These are phyloP conservation scores for Setipinna tenuifilis DNA, from an alignment of 2,797 vertebrate species.

Conservation along the genomic window DNA sequence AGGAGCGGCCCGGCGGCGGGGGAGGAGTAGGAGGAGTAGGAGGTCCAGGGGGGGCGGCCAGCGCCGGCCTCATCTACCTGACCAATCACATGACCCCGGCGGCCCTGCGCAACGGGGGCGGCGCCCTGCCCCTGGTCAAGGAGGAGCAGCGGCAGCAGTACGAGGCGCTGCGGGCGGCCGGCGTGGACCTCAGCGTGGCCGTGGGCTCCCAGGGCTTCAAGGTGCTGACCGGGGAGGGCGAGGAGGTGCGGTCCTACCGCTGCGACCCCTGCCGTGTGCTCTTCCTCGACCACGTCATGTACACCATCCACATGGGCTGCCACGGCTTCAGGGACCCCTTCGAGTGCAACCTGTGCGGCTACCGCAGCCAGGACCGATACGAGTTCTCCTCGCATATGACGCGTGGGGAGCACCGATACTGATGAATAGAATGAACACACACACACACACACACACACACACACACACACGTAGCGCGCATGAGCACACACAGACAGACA, in stretches of 20 bases:
- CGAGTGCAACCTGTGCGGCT: conserved; percentile 98
- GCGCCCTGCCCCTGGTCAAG: conserved; percentile 81
- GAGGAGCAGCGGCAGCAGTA: conserved; percentile 90
- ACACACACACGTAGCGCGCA: conserved; percentile 35
- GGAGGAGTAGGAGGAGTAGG: conserved; percentile 37
- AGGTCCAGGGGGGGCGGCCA: not conserved
- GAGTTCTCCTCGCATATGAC: conserved; percentile 99
- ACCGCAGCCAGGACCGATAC: conserved; percentile 95
- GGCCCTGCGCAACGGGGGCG: conserved; percentile 81
- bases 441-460: not conserved
- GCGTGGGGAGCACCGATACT: conserved; percentile 91
- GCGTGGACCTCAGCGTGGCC: conserved; percentile 83
- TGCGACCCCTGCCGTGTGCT: conserved; percentile 95
- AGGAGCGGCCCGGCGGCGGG: conserved; percentile 82
- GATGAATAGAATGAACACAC: conserved; percentile 45
- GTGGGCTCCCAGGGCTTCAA: conserved; percentile 87
- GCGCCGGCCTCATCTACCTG: conserved; percentile 87
- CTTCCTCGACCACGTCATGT: conserved; percentile 99
- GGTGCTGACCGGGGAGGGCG: conserved; percentile 86
- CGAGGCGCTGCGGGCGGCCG: conserved; percentile 81
- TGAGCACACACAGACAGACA: conserved; percentile 26
- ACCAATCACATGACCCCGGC: conserved; percentile 91
- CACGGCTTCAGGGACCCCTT: conserved; percentile 97
- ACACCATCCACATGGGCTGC: conserved; percentile 99
- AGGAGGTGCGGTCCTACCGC: conserved; percentile 88